These are phyloP conservation scores for Penaeus chinensis DNA, from an alignment of 1,140 invertebrate genomes.

Conservation along the genomic window DNA sequence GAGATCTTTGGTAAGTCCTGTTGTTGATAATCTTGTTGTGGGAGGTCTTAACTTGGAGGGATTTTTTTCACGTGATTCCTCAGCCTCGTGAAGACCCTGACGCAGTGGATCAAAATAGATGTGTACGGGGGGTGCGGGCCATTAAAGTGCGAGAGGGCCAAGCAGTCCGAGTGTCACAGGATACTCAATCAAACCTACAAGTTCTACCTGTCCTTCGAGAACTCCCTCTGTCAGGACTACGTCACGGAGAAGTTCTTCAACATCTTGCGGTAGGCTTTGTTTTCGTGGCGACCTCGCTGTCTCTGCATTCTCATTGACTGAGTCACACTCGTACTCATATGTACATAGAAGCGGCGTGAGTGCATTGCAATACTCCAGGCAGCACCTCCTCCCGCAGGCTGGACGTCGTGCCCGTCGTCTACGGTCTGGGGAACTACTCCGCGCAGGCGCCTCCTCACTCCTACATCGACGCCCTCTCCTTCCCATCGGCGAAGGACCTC, in stretches of 20 bases:
- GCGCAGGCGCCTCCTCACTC: constrained; percentile 66
- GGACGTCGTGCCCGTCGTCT: constrained; percentile 65
- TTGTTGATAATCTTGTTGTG: neutral
- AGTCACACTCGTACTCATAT: too few species aligned
- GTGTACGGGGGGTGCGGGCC: constrained; percentile 70
- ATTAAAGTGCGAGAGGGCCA: constrained; percentile 57
- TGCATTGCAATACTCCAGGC: too few species aligned
- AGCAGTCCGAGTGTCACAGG: constrained; percentile 22
- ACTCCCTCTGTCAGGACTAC: constrained; percentile 67
- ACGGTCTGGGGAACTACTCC: constrained; percentile 64
- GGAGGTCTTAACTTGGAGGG: neutral
- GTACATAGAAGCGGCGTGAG: too few species aligned
- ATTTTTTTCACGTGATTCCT: neutral
- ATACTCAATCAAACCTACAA: constrained; percentile 65
- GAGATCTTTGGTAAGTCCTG: neutral
- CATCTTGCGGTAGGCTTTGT: constrained; percentile 8
- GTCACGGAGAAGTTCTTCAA: constrained; percentile 67
- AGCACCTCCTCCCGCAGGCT: constrained; percentile 1
- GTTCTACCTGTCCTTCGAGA: constrained; percentile 71
- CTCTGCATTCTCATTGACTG: too few species aligned
- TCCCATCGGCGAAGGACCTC: constrained; percentile 61
- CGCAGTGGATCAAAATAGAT: constrained; percentile 70
- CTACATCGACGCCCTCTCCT: constrained; percentile 68
- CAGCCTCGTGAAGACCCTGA: constrained; percentile 65
- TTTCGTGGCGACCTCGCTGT: too few species aligned